phyloP scores from a whole-genome alignment of 2,113 vertebrate genomes.

The Trematomus loennbergii region DNA sequence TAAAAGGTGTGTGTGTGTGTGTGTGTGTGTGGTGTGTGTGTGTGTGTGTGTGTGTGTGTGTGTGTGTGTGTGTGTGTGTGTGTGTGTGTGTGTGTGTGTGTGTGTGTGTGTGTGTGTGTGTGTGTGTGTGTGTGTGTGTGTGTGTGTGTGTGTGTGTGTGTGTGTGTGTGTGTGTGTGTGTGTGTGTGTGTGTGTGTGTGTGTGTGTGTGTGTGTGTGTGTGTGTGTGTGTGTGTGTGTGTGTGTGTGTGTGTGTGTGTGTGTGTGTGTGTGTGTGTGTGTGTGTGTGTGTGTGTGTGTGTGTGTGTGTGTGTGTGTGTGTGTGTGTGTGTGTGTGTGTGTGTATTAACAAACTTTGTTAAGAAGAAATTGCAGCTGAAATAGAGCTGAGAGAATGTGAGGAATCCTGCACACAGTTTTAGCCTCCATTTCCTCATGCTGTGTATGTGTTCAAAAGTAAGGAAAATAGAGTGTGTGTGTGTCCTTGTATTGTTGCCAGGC shows the following conservation, averaged over 20 bases:
- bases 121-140: too few relatives aligned
- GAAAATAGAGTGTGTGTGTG: constrained; percentile 11
- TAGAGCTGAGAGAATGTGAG: constrained; percentile 36
- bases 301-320: constrained; percentile 8
- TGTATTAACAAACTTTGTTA: neutral
- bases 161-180: neutral
- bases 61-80: constrained; percentile 1
- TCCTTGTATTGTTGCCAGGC: constrained; percentile 78
- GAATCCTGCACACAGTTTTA: constrained; percentile 51
- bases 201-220: too few relatives aligned
- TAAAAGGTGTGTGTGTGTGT: too few relatives aligned
- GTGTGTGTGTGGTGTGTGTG: too few relatives aligned
- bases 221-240: too few relatives aligned
- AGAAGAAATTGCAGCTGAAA: constrained; percentile 51
- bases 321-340: neutral
- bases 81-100: too few relatives aligned
- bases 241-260: too few relatives aligned
- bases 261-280: too few relatives aligned
- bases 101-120: too few relatives aligned
- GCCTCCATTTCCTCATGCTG: constrained; percentile 57
- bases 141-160: too few relatives aligned
- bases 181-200: neutral
- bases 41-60: constrained; percentile 8
- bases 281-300: too few relatives aligned
- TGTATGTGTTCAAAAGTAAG: constrained; percentile 7